phyloP scores from a whole-genome alignment of 2,797 vertebrate genomes.

The Sebastes hubbsi region DNA sequence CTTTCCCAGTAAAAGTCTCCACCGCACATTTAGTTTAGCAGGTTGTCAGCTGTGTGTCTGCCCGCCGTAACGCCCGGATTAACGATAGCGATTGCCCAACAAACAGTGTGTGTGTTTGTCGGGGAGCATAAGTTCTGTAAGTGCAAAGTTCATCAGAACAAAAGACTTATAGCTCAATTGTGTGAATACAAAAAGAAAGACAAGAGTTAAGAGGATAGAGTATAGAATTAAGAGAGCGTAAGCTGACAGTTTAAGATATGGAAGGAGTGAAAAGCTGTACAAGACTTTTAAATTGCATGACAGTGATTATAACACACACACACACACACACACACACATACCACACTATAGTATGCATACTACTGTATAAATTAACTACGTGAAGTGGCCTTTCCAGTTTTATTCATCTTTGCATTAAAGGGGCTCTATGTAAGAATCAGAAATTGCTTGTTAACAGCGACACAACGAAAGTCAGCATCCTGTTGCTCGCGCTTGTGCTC shows the following conservation, averaged over 20 bases:
- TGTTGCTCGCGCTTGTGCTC: no score
- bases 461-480: no score
- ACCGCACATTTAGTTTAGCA: no score
- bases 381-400: neutral
- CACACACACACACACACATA: neutral
- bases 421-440: no score
- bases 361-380: neutral
- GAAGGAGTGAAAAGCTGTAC: conserved; percentile 20
- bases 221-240: neutral
- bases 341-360: neutral
- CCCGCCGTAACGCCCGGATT: no score
- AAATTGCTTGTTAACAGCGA: no score
- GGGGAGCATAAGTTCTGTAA: neutral
- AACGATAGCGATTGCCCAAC: no score
- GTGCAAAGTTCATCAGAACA: conserved; percentile 32
- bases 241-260: conserved; percentile 24
- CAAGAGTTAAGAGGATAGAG: conserved; percentile 13
- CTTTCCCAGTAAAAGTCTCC: no score
- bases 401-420: neutral
- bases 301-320: neutral
- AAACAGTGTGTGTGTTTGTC: no score
- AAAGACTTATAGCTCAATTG: conserved; percentile 27
- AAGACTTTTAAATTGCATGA: conserved; percentile 19
- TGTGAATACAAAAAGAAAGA: conserved; percentile 17
- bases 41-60: no score